Percentiles rank a stretch among this genome's conserved stretches.
phyloP scores from a whole-genome alignment of 2,113 vertebrate species.

The Gopherus evgoodei region DNA sequence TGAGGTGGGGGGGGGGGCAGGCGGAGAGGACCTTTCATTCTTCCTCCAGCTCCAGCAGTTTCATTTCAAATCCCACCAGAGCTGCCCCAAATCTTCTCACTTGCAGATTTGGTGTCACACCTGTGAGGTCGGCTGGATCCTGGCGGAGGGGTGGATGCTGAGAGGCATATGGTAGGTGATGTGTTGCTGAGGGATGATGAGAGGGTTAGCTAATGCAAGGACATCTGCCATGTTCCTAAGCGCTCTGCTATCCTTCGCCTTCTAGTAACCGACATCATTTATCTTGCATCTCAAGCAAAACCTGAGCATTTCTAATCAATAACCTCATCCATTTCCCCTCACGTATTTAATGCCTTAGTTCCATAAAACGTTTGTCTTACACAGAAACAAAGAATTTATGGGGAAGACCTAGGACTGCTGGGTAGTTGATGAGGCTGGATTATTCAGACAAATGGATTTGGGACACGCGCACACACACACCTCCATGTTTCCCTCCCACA shows the following conservation, averaged over 20 bases:
- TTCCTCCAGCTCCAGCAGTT: slow-evolving; percentile 5
- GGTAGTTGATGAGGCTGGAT: slow-evolving; percentile 11
- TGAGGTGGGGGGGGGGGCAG: not conserved
- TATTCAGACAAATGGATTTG: slow-evolving; percentile 35
- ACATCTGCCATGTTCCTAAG: rapidly evolving
- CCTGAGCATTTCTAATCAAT: not conserved
- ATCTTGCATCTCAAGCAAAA: rapidly evolving
- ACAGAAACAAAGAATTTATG: not conserved
- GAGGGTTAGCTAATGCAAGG: not conserved
- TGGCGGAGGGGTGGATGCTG: not conserved
- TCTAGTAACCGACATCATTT: not conserved
- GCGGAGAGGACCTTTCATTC: not conserved
- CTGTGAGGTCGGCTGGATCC: not conserved
- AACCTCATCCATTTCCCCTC: not conserved
- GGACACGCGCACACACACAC: not conserved
- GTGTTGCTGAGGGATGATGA: rapidly evolving
- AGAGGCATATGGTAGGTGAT: rapidly evolving
- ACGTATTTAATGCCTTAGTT: not conserved
- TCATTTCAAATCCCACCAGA: not conserved
- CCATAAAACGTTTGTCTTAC: not conserved
- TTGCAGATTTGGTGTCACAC: not conserved
- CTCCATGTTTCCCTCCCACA: slow-evolving; percentile 18
- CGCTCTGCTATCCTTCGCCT: not conserved
- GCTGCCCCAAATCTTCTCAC: rapidly evolving
- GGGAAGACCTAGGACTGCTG: not conserved